Base-by-base conservation (phyloP, 2,797 vertebrate genomes). In the Cyclopterus lumpus region DNA sequence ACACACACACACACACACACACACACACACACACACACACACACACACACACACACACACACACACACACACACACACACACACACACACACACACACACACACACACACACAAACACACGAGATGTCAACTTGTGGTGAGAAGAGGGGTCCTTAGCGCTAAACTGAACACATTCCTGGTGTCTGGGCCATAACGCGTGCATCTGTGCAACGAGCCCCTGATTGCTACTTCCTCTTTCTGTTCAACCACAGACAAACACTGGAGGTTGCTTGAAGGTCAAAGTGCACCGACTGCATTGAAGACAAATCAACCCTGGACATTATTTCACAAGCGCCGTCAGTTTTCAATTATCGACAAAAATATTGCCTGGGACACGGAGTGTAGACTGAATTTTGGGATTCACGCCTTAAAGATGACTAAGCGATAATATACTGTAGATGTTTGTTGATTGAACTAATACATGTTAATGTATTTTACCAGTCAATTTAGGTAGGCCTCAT, bases 221-320 rank as follows among this genome's bases (percentile, higher is more conserved):
- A 82, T 85, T 79, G 49, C 79, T 79, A 42, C 86, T 85, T 88
- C 84, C 83, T 67, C 46, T 65, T 66, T 69, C 67, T 62, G 69
- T 58, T 67, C 38, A 78, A 82, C 75, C 74, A 67, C 79, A 85
- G 71, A 83, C 59, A 84, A 80, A 82, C 75, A 85, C 62, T 58
- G 57, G 59, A 81, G 74, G 75, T 77, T 85, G 61, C 73, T 3
- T 66, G 57, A 59, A 85, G 73, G 68, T 77, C 66, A 73, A 32
- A 51, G 40, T 70, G 66, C 24, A 6, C 38, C 22, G 42, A 74
- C 38, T 54, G 18, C 55, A 58, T 8, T 60, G 54, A 70, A 77
- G 82, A 75, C 71, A 78, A 81, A 78, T 54, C 55, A 36, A 60
- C 40, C 20, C 71, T 26, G 4, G 75, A 3, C 49, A 30, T 42